Conservation (phyloP, 2,888 invertebrate genomes). For the Fissipunctia ypsillon region DNA sequence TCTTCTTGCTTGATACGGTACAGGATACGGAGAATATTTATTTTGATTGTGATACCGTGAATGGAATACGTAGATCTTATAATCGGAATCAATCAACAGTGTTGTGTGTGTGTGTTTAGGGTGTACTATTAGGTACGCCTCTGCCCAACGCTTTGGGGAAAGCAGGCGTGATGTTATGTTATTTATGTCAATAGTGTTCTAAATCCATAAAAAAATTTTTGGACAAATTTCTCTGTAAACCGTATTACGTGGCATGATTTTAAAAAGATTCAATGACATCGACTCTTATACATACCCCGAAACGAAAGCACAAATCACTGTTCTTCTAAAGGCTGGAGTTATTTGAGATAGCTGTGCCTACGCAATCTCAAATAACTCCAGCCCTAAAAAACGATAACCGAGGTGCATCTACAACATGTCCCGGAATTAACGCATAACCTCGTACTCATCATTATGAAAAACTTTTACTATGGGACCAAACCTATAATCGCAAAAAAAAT, state of each 20-base stretch:
- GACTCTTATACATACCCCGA: background rate
- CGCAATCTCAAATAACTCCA: too few species aligned
- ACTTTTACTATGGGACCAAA: too few species aligned
- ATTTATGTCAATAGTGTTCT: background rate
- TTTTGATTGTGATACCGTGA: background rate
- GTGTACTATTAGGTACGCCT: background rate
- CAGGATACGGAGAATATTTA: conserved; percentile 18
- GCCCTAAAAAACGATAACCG: too few species aligned
- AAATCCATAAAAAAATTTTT: background rate
- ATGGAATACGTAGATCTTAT: conserved; percentile 1
- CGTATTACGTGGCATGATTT: background rate
- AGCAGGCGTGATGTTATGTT: background rate
- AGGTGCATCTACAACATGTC: too few species aligned
- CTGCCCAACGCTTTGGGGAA: background rate
- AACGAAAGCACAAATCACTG: background rate
- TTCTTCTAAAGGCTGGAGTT: too few species aligned
- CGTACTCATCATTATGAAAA: too few species aligned
- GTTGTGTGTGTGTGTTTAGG: background rate
- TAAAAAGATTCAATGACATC: background rate
- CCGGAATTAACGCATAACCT: too few species aligned
- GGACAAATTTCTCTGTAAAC: too few species aligned
- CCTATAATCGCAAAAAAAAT: too few species aligned
- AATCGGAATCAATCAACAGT: background rate
- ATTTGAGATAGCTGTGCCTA: too few species aligned
- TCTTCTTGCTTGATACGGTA: conserved; percentile 6